Evolutionary conservation across 2,113 vertebrate genomes (phyloP).

Genomic region (Scortum barcoo): DNA sequence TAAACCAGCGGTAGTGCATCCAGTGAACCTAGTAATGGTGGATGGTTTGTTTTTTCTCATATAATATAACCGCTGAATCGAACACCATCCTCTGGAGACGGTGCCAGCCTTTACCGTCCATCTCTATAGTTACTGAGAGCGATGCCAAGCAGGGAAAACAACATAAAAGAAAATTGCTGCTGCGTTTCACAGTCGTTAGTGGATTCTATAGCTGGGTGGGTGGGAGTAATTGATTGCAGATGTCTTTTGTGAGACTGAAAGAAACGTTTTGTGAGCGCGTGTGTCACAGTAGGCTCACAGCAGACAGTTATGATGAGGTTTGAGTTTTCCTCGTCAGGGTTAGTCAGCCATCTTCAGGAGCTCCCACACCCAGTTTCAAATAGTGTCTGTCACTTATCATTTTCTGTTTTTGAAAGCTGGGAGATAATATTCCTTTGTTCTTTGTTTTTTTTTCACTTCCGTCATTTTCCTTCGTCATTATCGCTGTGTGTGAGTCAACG

Average conservation of each 20-base stretch:
- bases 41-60: neutral
- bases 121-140: conserved; percentile 70
- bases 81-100: conserved; percentile 1
- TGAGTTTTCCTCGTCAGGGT: conserved; percentile 60
- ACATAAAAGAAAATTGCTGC: conserved; percentile 76
- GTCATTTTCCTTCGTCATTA: neutral
- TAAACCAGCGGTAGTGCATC: conserved; percentile 12
- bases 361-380: conserved; percentile 31
- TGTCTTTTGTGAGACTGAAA: conserved; percentile 73
- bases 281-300: conserved; percentile 58
- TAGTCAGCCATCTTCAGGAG: conserved; percentile 56
- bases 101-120: conserved; percentile 39
- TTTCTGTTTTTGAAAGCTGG: conserved; percentile 17
- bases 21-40: conserved; percentile 22
- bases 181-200: conserved; percentile 76
- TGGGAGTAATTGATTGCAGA: conserved; percentile 77
- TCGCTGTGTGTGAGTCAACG: conserved; percentile 19
- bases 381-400: conserved; percentile 40
- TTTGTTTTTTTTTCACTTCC: neutral
- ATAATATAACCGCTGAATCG: conserved; percentile 18
- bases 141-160: conserved; percentile 71
- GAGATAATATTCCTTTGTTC: conserved; percentile 22
- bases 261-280: conserved; percentile 62
- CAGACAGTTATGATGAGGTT: conserved; percentile 63
- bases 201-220: conserved; percentile 74